A percentile compares a stretch with the other conserved stretches of the same genome.
Conservation (phyloP, 2,797 vertebrate species). For the Catamblyrhynchus diadema region DNA sequence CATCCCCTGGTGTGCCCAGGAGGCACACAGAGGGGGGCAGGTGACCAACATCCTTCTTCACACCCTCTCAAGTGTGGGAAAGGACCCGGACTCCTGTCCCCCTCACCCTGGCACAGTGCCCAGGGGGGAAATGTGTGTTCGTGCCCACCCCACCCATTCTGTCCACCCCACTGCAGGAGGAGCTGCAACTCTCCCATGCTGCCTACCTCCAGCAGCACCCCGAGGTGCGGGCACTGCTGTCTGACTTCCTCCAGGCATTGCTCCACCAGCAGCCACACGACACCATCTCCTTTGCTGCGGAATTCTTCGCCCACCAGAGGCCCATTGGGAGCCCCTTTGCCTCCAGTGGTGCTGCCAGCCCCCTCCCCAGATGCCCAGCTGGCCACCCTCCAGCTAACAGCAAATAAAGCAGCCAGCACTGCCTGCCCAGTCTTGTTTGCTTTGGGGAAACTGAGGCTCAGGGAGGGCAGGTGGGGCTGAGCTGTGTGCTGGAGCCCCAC, state of each 20-base stretch:
- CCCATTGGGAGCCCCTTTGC: background rate
- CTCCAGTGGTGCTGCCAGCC: background rate
- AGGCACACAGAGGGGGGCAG: background rate
- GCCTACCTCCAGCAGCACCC: conserved; percentile 85
- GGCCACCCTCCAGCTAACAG: background rate
- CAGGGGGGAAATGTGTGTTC: accelerated
- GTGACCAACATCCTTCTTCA: background rate
- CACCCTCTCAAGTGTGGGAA: background rate
- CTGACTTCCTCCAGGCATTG: conserved; percentile 89
- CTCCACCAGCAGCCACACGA: conserved; percentile 84
- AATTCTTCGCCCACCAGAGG: conserved; percentile 76
- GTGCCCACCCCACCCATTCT: background rate
- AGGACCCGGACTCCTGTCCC: background rate
- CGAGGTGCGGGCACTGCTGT: conserved; percentile 80
- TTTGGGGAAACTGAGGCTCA: background rate
- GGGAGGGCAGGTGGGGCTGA: background rate
- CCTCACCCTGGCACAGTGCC: background rate
- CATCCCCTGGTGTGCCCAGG: background rate
- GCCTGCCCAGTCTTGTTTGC: background rate
- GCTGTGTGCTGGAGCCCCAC: background rate
- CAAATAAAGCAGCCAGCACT: background rate
- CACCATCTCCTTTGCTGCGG: conserved; percentile 80
- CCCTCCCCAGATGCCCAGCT: background rate
- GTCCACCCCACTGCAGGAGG: conserved; percentile 74
- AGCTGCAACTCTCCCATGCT: conserved; percentile 79